Evolutionary conservation across 2,888 invertebrate species (phyloP).

Genomic region (Tachina fera): DNA sequence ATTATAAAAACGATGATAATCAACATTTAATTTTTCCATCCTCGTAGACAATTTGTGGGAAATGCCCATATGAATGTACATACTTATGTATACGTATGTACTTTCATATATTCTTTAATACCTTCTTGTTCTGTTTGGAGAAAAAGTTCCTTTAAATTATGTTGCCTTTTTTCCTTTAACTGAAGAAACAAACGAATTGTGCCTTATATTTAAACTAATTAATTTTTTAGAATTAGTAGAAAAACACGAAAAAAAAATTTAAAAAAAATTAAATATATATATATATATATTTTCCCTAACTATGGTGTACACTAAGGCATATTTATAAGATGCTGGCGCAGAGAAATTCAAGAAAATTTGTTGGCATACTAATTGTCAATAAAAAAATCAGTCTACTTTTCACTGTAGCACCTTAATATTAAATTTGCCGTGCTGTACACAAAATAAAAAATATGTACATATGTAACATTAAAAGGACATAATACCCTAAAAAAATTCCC

Average conservation of each 20-base stretch:
- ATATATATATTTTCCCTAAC: too few species aligned
- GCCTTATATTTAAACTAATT: slow-evolving; percentile 72
- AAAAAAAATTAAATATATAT: slow-evolving; percentile 1
- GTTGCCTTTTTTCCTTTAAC: slow-evolving; percentile 50
- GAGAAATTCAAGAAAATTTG: too few species aligned
- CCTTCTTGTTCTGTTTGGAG: not conserved
- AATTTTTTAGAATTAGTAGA: slow-evolving; percentile 31
- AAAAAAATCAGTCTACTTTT: too few species aligned
- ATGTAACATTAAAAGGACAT: not conserved
- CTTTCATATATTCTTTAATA: not conserved
- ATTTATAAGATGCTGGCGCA: too few species aligned
- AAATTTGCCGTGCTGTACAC: slow-evolving; percentile 71
- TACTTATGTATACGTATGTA: too few species aligned
- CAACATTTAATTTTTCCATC: too few species aligned
- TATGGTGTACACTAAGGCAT: too few species aligned
- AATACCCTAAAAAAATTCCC: slow-evolving; percentile 56
- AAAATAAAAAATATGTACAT: slow-evolving; percentile 26
- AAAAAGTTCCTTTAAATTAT: slow-evolving; percentile 40
- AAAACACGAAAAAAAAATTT: slow-evolving; percentile 27
- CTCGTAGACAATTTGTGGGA: too few species aligned
- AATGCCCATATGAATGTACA: too few species aligned
- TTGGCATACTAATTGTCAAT: too few species aligned
- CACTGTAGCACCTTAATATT: too few species aligned
- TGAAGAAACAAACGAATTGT: slow-evolving; percentile 72
- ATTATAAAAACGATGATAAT: too few species aligned